Evolutionary conservation across 2,888 invertebrate species (phyloP), one percentile per base, ranked within the genome.

Genomic region (Campoletis raptor): DNA sequence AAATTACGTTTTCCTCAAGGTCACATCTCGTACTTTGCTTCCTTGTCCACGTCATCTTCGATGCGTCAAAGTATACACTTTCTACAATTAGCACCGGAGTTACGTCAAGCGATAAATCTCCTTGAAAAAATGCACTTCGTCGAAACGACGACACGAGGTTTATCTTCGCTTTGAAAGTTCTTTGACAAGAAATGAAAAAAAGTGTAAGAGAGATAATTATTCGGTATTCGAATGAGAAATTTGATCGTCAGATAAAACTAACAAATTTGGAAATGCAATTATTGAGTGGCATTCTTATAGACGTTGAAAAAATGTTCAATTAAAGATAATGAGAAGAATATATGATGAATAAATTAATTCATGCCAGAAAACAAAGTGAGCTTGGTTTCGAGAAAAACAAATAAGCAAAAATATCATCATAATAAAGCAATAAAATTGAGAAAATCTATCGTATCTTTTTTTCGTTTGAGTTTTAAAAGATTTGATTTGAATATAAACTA

Each of bases 1-100:
- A 40, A 64, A 30, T 30, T 21, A 30, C 9, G 78, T 70, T 81
- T 61, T 73, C 21, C 24, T 45, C 77, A 77, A 77, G 77, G 77
- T 77, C 70, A n/a, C 18, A 37, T 15, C 21, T 48, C 77, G 70
- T 61, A 66, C 76, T 82, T 45, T 54, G 54, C 61, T 61, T 61
- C 61, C 57, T 45, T 24, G 52, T 40, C 45, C 7, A 37, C 69
- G 82, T 82, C 66, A 76, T 73, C 30, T 24, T 36, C 4, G 45
- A 15, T 61, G n/a, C 70, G 45, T 61, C 42, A 42, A 36, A 9
- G 10, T 42, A 18, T n/a, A 77, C 66, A 69, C 67, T 36, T 52
- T 42, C 57, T 42, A 61, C n/a, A 45, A 54, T 70, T 69, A 18
- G 15, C 48, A n/a, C n/a, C 10, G 37, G 40, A 36, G 48, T 77